Conservation (phyloP, 2,888 invertebrate genomes). For the Zonitis immaculata region DNA sequence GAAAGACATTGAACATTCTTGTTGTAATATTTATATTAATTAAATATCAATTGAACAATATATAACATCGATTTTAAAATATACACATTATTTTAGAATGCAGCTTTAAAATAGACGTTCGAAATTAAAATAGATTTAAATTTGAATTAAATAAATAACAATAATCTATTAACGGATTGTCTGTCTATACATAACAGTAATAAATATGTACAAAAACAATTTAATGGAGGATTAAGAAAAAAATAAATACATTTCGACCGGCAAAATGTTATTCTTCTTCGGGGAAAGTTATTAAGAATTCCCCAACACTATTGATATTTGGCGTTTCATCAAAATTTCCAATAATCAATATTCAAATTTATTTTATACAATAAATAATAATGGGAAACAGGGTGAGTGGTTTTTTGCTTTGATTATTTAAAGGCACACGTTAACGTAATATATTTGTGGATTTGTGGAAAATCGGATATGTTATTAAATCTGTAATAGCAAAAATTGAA, state of each 20-base stretch:
- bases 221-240: too few relatives aligned
- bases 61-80: conserved; percentile 24
- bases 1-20: conserved; percentile 17
- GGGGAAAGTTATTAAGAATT: too few relatives aligned
- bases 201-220: conserved; percentile 20
- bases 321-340: too few relatives aligned
- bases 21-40: not conserved
- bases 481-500: too few relatives aligned
- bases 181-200: conserved; percentile 25
- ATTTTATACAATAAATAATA: too few relatives aligned
- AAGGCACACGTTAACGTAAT: too few relatives aligned
- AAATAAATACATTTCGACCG: conserved; percentile 26
- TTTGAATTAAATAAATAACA: not conserved
- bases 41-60: conserved; percentile 9
- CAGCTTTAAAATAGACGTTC: conserved; percentile 27
- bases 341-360: too few relatives aligned
- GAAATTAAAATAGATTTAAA: conserved; percentile 18
- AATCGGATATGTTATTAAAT: too few relatives aligned
- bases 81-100: conserved; percentile 30
- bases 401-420: too few relatives aligned
- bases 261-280: conserved; percentile 24
- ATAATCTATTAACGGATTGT: conserved; percentile 22
- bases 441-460: too few relatives aligned
- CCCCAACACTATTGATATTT: too few relatives aligned
- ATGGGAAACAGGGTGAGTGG: too few relatives aligned